These are phyloP conservation scores for Choristoneura rosaceana DNA, from an alignment of 2,888 invertebrate species.

Conservation along the genomic window DNA sequence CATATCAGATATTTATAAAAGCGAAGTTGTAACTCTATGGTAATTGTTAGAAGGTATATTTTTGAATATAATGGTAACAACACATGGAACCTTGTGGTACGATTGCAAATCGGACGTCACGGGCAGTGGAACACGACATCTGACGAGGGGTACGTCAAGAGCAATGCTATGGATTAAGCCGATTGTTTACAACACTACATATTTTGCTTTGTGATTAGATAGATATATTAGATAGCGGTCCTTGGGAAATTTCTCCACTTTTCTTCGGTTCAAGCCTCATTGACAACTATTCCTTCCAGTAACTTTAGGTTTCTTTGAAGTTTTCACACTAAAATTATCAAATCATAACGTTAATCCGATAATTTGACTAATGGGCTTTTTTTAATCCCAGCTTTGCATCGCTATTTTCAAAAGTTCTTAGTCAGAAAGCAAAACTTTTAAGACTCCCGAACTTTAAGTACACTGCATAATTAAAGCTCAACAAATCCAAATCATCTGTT, in stretches of 20 bases:
- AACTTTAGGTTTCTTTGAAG: no score
- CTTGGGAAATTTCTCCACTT: not conserved
- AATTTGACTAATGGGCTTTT: not conserved
- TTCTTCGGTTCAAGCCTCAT: slow-evolving; percentile 6
- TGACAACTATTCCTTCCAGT: not conserved
- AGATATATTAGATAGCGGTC: slow-evolving; percentile 16
- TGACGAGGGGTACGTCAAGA: slow-evolving; percentile 40
- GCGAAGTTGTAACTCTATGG: not conserved
- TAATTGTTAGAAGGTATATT: not conserved
- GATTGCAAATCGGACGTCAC: slow-evolving; percentile 17
- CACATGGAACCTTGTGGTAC: not conserved
- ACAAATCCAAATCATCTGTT: slow-evolving; percentile 15
- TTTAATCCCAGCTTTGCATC: not conserved
- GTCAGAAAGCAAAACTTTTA: not conserved
- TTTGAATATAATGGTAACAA: not conserved
- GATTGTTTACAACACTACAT: slow-evolving; percentile 33
- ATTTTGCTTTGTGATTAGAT: slow-evolving; percentile 22
- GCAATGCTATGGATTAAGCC: slow-evolving; percentile 32
- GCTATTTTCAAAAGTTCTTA: not conserved
- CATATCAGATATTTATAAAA: not conserved
- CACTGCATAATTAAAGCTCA: not conserved
- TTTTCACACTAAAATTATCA: not conserved
- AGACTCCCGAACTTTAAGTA: not conserved
- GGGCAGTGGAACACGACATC: slow-evolving; percentile 14
- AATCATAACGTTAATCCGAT: not conserved